Evolutionary conservation across 1,140 invertebrate species (phyloP).

Genomic region (Euglossa dilemma): DNA sequence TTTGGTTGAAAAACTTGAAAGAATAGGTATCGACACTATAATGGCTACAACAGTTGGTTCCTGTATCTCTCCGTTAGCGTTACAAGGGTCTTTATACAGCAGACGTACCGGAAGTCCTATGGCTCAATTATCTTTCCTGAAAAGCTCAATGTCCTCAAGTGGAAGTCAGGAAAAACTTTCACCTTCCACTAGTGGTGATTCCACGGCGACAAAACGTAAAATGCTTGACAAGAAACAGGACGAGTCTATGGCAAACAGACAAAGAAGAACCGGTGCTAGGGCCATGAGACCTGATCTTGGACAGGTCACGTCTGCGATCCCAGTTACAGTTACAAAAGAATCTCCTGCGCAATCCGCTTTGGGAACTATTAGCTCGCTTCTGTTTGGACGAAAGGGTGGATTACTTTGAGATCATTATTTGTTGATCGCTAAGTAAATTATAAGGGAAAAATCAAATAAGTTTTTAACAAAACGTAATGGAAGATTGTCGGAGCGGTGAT

Average conservation of each 20-base stretch:
- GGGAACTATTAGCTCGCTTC: constrained; percentile 90
- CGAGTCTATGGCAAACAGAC: constrained; percentile 56
- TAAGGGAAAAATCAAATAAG: neutral
- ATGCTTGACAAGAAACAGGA: constrained; percentile 9
- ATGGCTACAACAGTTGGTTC: constrained; percentile 81
- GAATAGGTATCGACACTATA: constrained; percentile 86
- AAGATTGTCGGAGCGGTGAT: constrained; percentile 40
- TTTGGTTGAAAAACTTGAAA: constrained; percentile 87
- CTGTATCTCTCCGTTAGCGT: constrained; percentile 83
- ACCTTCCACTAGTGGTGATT: constrained; percentile 78
- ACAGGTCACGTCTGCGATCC: constrained; percentile 80
- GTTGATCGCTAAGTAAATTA: constrained; percentile 11
- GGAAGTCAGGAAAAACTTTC: constrained; percentile 74
- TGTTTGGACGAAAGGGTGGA: constrained; percentile 92
- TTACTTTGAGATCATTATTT: constrained; percentile 84
- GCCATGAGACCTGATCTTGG: constrained; percentile 85
- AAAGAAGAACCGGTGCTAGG: constrained; percentile 76
- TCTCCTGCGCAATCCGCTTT: constrained; percentile 84
- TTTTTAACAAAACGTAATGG: neutral
- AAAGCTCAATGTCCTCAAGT: constrained; percentile 80
- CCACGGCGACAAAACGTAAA: constrained; percentile 74
- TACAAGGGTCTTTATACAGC: constrained; percentile 83
- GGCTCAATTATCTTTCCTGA: constrained; percentile 89
- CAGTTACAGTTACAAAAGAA: constrained; percentile 78
- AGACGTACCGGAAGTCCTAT: constrained; percentile 87